Evolutionary conservation across 2,113 vertebrate genomes (phyloP).

Genomic region (Sciurus niger): DNA sequence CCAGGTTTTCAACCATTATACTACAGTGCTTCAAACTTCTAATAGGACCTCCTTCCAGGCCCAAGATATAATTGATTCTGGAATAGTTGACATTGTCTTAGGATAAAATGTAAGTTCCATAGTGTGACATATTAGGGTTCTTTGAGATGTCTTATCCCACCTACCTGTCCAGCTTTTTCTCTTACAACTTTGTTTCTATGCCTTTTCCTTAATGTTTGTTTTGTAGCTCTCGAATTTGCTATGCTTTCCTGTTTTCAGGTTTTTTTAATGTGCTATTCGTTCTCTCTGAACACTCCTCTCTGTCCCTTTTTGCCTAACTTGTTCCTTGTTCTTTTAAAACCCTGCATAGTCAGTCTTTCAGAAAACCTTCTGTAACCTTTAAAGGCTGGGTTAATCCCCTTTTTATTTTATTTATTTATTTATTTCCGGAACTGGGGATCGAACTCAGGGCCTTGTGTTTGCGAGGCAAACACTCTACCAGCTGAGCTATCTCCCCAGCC

Average conservation of each 20-base stretch:
- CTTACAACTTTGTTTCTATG: background rate
- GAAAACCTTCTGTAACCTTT: constrained; percentile 27
- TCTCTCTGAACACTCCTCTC: constrained; percentile 11
- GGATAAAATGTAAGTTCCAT: constrained; percentile 47
- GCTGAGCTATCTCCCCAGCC: too few species aligned
- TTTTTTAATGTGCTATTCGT: background rate
- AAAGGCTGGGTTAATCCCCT: background rate
- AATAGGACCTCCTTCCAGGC: background rate
- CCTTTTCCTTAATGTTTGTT: background rate
- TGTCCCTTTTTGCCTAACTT: background rate
- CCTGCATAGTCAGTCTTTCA: background rate
- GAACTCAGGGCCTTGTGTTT: too few species aligned
- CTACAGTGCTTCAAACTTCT: background rate
- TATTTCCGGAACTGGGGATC: too few species aligned
- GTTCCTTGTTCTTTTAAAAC: constrained; percentile 35
- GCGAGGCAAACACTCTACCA: too few species aligned
- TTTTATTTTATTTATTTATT: background rate
- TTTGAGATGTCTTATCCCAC: background rate
- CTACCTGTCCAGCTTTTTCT: background rate
- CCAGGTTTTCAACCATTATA: background rate
- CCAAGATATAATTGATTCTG: constrained; percentile 50
- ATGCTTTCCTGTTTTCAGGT: background rate
- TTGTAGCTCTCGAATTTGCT: background rate
- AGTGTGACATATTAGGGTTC: background rate
- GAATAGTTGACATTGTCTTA: constrained; percentile 17